Conservation (phyloP, 92 coral and sea anemone genomes). For the Umimayanthus kanabou region DNA sequence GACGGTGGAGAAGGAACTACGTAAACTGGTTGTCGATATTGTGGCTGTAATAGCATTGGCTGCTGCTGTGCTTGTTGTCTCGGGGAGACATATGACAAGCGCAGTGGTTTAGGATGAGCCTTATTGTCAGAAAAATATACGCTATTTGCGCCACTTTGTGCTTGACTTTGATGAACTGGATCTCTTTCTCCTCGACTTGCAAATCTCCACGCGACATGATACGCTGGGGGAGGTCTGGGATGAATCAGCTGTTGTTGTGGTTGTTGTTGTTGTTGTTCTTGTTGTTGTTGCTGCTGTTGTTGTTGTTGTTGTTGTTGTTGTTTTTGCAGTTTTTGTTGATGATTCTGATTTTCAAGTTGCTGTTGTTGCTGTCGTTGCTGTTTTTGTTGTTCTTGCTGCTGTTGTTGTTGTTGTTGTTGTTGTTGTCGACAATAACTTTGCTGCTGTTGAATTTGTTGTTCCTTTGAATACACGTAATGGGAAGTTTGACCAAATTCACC, state of each 20-base stretch:
- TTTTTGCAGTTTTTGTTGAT: not conserved
- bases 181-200: not conserved
- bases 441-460: not conserved
- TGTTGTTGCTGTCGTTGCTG: constrained; percentile 1
- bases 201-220: constrained; percentile 6
- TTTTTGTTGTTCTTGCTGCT: not conserved
- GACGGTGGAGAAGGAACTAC: constrained; percentile 5
- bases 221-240: not conserved
- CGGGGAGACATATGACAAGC: not conserved
- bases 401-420: not conserved
- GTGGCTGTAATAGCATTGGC: not conserved
- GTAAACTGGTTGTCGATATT: not conserved
- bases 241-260: not conserved
- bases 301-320: not conserved
- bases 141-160: not conserved
- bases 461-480: not conserved
- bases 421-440: not conserved
- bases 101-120: not conserved
- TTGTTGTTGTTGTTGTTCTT: not conserved
- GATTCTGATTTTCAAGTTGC: not conserved
- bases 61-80: not conserved
- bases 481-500: not conserved
- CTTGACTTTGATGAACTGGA: not conserved
- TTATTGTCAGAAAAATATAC: not conserved
- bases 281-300: not conserved